Evolutionary conservation across 1,140 invertebrate genomes (phyloP).

Genomic region (Eufriesea mexicana): DNA sequence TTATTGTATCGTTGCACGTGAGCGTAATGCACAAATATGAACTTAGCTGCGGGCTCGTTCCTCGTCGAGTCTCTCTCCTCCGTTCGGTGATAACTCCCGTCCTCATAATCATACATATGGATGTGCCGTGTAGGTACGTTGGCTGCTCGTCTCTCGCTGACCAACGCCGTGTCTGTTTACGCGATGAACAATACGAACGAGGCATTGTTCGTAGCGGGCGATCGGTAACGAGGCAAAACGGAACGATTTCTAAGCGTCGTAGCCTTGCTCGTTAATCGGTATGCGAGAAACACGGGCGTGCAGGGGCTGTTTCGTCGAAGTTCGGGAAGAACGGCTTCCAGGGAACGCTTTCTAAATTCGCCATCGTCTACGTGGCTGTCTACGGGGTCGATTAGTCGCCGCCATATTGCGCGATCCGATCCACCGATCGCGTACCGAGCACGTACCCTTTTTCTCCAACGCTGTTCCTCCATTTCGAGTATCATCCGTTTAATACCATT

Average conservation of each 20-base stretch:
- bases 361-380: constrained; percentile 19
- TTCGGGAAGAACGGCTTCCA: constrained; percentile 29
- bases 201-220: constrained; percentile 40
- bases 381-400: neutral
- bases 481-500: too few relatives aligned
- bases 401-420: neutral
- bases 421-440: neutral
- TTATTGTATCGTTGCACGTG: constrained; percentile 83
- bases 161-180: constrained; percentile 20
- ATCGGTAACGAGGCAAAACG: constrained; percentile 38
- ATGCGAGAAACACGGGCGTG: neutral
- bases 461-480: too few relatives aligned
- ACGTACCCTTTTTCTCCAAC: too few relatives aligned
- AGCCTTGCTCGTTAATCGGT: neutral
- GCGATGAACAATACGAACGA: constrained; percentile 54
- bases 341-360: constrained; percentile 33
- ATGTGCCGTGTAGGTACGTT: constrained; percentile 70
- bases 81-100: constrained; percentile 78
- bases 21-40: constrained; percentile 81
- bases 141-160: constrained; percentile 48
- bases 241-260: constrained; percentile 41
- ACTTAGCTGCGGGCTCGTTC: constrained; percentile 76
- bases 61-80: constrained; percentile 38
- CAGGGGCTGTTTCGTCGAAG: constrained; percentile 28
- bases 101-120: constrained; percentile 81